A percentile compares a stretch with the other conserved stretches of the same genome.
Evolutionary conservation across 2,888 invertebrate genomes (phyloP).

Genomic region (Agrotis clavis): DNA sequence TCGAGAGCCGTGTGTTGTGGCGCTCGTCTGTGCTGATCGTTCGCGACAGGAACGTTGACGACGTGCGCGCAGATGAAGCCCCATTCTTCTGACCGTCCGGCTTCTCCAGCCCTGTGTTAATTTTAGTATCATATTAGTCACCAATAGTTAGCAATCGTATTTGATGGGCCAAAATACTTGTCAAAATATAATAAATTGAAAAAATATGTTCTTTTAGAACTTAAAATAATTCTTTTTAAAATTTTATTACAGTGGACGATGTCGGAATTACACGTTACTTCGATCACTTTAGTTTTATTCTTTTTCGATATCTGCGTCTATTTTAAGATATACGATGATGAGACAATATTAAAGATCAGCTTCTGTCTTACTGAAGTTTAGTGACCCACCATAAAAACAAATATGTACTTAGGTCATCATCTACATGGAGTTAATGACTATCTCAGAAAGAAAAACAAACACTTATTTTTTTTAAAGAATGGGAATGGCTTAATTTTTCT

Average conservation of each 20-base stretch:
- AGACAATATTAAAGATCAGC: background rate
- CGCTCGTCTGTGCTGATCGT: constrained; percentile 86
- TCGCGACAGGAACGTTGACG: constrained; percentile 86
- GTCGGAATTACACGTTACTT: background rate
- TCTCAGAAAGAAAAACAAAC: background rate
- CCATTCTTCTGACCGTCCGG: constrained; percentile 84
- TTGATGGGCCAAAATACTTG: constrained; percentile 22
- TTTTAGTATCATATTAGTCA: constrained; percentile 80
- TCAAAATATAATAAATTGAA: constrained; percentile 1
- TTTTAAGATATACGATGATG: background rate
- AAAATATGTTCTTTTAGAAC: background rate
- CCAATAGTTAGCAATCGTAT: constrained; percentile 46
- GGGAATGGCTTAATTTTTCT: too few species aligned
- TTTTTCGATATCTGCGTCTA: background rate
- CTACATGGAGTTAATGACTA: constrained; percentile 44
- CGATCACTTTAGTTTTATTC: background rate
- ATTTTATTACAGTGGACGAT: constrained; percentile 3
- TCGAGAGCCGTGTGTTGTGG: constrained; percentile 76
- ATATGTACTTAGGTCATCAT: constrained; percentile 1
- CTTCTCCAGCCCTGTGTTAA: constrained; percentile 85
- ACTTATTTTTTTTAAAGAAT: background rate
- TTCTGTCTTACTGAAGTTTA: constrained; percentile 13
- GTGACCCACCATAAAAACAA: constrained; percentile 34
- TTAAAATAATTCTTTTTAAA: background rate
- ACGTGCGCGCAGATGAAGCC: constrained; percentile 81